These are phyloP conservation scores for Pampusana beccarii DNA, from an alignment of 2,113 vertebrate genomes.

Conservation along the genomic window DNA sequence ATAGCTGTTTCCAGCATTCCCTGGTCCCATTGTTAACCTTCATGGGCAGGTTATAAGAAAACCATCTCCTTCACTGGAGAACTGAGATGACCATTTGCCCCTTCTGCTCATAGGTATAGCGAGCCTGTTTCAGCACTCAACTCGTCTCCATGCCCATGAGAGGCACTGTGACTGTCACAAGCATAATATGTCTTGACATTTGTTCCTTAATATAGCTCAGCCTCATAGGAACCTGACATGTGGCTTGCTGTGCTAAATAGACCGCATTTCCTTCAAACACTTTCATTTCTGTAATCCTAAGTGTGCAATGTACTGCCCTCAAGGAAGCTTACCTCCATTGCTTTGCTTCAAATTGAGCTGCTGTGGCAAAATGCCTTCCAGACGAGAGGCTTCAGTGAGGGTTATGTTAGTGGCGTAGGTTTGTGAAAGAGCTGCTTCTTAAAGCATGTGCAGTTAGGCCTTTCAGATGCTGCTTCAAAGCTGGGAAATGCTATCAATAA, in stretches of 20 bases:
- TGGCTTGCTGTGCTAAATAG: neutral
- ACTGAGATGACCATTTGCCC: neutral
- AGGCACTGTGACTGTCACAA: neutral
- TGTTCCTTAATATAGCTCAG: constrained; percentile 10
- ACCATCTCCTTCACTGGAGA: neutral
- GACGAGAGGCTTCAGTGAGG: neutral
- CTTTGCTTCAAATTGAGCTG: neutral
- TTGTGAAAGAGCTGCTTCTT: neutral
- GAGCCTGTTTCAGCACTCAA: neutral
- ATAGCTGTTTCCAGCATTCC: neutral
- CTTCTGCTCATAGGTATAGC: neutral
- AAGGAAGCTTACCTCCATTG: neutral
- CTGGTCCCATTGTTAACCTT: neutral
- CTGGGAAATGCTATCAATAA: neutral
- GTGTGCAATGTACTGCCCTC: neutral
- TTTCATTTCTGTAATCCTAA: neutral
- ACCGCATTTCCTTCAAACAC: neutral
- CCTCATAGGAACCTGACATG: neutral
- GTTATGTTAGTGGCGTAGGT: neutral
- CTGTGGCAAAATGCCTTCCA: accelerated
- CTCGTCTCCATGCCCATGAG: neutral
- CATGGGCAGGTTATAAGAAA: neutral
- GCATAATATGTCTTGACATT: neutral
- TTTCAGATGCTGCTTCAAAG: neutral
- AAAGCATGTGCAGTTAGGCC: neutral